phyloP scores from a whole-genome alignment of 1,140 invertebrate genomes.

The Colletes latitarsis region DNA sequence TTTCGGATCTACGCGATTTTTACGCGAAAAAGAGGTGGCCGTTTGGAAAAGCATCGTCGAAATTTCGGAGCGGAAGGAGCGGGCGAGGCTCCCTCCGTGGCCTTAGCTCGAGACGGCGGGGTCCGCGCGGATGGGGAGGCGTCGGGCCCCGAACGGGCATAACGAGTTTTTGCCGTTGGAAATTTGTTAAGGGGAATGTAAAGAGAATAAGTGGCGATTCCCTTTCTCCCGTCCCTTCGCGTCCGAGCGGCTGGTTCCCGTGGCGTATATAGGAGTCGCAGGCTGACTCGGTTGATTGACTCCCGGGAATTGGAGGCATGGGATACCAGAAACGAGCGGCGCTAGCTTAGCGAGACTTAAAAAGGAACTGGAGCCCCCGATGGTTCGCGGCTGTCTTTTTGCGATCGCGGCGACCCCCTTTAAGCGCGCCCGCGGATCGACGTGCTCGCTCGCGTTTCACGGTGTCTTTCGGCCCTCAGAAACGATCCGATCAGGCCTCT shows the following conservation, averaged over 20 bases:
- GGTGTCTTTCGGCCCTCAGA: slow-evolving; percentile 41
- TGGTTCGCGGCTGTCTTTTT: slow-evolving; percentile 47
- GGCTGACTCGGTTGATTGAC: slow-evolving; percentile 53
- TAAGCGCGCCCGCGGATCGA: slow-evolving; percentile 41
- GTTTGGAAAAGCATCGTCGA: slow-evolving; percentile 8
- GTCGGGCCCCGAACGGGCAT: slow-evolving; percentile 48
- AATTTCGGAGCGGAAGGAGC: slow-evolving; percentile 18
- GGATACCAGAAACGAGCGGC: slow-evolving; percentile 60
- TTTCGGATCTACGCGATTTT: background rate
- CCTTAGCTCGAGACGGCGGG: background rate
- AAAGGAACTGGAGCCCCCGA: slow-evolving; percentile 51
- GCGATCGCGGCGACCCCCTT: slow-evolving; percentile 47
- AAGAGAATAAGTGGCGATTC: slow-evolving; percentile 58
- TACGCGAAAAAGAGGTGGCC: background rate
- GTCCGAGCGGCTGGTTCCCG: slow-evolving; percentile 22
- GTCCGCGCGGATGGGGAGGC: slow-evolving; percentile 25
- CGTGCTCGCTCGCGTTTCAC: slow-evolving; percentile 46
- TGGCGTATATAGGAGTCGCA: slow-evolving; percentile 40
- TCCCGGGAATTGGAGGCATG: slow-evolving; percentile 52
- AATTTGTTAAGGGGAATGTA: slow-evolving; percentile 69
- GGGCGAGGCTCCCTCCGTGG: background rate
- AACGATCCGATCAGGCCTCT: slow-evolving; percentile 30
- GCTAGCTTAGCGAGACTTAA: slow-evolving; percentile 65
- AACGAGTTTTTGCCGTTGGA: slow-evolving; percentile 62
- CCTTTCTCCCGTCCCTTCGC: slow-evolving; percentile 43